phyloP scores from a whole-genome alignment of 2,113 vertebrate species.

The Falco punctatus region DNA sequence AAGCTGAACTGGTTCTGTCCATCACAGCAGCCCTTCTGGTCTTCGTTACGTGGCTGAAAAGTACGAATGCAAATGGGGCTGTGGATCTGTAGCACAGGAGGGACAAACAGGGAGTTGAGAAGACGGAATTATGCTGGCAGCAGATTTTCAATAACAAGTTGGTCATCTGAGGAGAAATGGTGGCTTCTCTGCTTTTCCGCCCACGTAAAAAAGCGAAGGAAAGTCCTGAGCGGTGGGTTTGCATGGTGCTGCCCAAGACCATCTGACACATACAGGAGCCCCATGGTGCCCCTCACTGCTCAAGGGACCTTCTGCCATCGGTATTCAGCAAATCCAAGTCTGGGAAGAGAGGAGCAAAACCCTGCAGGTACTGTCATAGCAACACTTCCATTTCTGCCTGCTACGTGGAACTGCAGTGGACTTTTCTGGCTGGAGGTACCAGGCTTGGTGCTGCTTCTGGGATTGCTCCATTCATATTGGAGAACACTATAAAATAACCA shows the following conservation, averaged over 20 bases:
- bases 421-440: not conserved
- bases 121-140: not conserved
- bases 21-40: slow-evolving; percentile 65
- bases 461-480: not conserved
- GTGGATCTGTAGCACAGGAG: not conserved
- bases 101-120: not conserved
- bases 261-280: not conserved
- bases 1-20: slow-evolving; percentile 59
- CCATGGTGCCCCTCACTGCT: not conserved
- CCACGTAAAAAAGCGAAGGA: not conserved
- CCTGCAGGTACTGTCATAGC: not conserved
- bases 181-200: not conserved
- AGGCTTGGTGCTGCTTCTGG: not conserved
- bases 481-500: not conserved
- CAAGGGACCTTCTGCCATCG: not conserved
- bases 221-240: not conserved
- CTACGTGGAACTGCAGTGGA: fast-evolving
- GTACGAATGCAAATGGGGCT: slow-evolving; percentile 41
- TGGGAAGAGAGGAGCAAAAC: not conserved
- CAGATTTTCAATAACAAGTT: not conserved
- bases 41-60: slow-evolving; percentile 48
- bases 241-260: not conserved
- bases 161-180: not conserved
- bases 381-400: not conserved
- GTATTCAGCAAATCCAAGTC: not conserved